phyloP scores from a whole-genome alignment of 2,797 vertebrate genomes.

The Oryzias sinensis region DNA sequence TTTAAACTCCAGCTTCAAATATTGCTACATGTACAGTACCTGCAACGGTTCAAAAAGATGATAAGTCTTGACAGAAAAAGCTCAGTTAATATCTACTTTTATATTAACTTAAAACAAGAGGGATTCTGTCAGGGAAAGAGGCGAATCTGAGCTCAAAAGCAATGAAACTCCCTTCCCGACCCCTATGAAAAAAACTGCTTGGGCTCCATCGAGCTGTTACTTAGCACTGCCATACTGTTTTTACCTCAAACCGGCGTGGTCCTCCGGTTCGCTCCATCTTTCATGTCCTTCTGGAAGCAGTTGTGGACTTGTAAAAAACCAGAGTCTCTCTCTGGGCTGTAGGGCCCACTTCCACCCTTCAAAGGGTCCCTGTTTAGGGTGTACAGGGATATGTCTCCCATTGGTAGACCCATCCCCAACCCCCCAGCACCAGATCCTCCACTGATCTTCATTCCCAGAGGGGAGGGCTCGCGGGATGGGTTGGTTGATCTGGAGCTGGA shows the following conservation, averaged over 20 bases:
- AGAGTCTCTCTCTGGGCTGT: slow-evolving; percentile 86
- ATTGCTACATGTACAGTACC: slow-evolving; percentile 39
- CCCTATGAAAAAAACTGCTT: slow-evolving; percentile 15
- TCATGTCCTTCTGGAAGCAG: slow-evolving; percentile 91
- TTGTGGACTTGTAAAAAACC: slow-evolving; percentile 93
- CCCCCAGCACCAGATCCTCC: slow-evolving; percentile 46
- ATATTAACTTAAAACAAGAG: slow-evolving; percentile 14
- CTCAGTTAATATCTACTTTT: slow-evolving; percentile 1
- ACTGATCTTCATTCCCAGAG: slow-evolving; percentile 83
- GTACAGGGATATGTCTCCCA: slow-evolving; percentile 93
- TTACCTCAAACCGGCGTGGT: slow-evolving; percentile 88
- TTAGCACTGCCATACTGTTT: slow-evolving; percentile 6
- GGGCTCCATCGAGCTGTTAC: slow-evolving; percentile 20
- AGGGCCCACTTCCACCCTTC: slow-evolving; percentile 79
- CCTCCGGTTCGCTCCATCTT: slow-evolving; percentile 89
- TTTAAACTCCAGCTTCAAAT: slow-evolving; percentile 23
- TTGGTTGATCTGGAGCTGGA: slow-evolving; percentile 91
- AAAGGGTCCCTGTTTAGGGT: slow-evolving; percentile 86
- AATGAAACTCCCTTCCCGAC: slow-evolving; percentile 20
- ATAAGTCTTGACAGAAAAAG: slow-evolving; percentile 1
- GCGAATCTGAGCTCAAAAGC: slow-evolving; percentile 21
- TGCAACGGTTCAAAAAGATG: slow-evolving; percentile 3
- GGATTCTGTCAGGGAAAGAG: slow-evolving; percentile 23
- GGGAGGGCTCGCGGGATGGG: slow-evolving; percentile 88
- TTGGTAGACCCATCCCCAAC: slow-evolving; percentile 77